Evolutionary conservation across 2,888 invertebrate genomes (phyloP).

Genomic region (Athalia cordata): DNA sequence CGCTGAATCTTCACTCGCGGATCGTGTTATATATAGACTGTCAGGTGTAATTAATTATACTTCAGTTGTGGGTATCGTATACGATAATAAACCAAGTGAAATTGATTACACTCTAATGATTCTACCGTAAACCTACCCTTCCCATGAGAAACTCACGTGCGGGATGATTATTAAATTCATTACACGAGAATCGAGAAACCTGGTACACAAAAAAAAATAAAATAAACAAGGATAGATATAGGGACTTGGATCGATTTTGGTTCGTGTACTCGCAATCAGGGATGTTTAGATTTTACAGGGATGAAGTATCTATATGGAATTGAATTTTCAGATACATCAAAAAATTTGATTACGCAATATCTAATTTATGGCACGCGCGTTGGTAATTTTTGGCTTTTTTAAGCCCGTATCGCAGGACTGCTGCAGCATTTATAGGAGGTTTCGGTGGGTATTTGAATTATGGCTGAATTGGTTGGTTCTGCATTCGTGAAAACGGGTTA

Average conservation of each 20-base stretch:
- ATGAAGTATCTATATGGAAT: too few species aligned
- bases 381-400: too few species aligned
- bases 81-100: constrained; percentile 14
- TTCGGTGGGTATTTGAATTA: background rate
- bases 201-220: background rate
- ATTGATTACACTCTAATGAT: constrained; percentile 31
- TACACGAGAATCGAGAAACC: background rate
- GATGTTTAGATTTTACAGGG: too few species aligned
- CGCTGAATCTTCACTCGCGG: background rate
- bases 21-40: background rate
- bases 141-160: background rate
- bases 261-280: too few species aligned
- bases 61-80: background rate
- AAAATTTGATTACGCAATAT: too few species aligned
- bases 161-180: constrained; percentile 14
- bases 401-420: too few species aligned
- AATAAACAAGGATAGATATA: too few species aligned
- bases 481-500: too few species aligned
- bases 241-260: too few species aligned
- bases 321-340: too few species aligned
- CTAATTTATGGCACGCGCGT: too few species aligned
- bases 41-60: constrained; percentile 30
- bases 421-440: too few species aligned
- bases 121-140: background rate
- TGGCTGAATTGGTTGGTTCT: background rate